phyloP scores from a whole-genome alignment of 2,113 vertebrate genomes.

The Macquaria australasica region DNA sequence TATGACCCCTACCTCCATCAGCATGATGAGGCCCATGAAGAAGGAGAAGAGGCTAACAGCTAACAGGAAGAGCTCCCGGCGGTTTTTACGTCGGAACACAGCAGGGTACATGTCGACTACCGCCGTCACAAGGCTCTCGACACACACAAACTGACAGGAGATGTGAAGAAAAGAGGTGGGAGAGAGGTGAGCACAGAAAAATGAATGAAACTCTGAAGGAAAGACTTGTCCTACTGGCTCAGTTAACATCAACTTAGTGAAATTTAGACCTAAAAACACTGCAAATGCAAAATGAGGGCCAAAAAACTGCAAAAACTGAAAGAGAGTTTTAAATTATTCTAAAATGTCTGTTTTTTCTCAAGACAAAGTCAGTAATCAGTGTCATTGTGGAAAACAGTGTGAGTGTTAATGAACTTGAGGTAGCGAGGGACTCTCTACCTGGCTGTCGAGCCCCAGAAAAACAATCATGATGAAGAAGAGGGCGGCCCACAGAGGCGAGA shows the following conservation, averaged over 20 bases:
- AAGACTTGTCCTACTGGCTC: not conserved
- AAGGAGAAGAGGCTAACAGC: conserved; percentile 86
- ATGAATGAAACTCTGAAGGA: not conserved
- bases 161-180: no score
- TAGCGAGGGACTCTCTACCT: conserved; percentile 58
- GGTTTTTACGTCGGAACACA: conserved; percentile 90
- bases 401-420: not conserved
- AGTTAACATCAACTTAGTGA: not conserved
- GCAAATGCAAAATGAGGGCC: no score
- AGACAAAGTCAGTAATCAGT: not conserved
- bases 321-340: not conserved
- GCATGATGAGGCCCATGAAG: conserved; percentile 92
- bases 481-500: conserved; percentile 94
- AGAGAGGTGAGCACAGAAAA: no score
- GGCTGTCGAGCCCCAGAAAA: conserved; percentile 91
- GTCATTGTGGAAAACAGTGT: not conserved
- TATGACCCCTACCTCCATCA: conserved; percentile 89
- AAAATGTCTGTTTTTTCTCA: not conserved
- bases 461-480: conserved; percentile 96
- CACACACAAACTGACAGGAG: conserved; percentile 89
- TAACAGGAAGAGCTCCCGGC: conserved; percentile 91
- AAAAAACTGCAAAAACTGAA: not conserved
- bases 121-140: conserved; percentile 93
- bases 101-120: conserved; percentile 93
- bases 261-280: not conserved